A percentile compares a stretch with the other conserved stretches of the same genome.
These are phyloP conservation scores for Orchesellides sinensis DNA, from an alignment of 2,888 invertebrate genomes.

Conservation along the genomic window DNA sequence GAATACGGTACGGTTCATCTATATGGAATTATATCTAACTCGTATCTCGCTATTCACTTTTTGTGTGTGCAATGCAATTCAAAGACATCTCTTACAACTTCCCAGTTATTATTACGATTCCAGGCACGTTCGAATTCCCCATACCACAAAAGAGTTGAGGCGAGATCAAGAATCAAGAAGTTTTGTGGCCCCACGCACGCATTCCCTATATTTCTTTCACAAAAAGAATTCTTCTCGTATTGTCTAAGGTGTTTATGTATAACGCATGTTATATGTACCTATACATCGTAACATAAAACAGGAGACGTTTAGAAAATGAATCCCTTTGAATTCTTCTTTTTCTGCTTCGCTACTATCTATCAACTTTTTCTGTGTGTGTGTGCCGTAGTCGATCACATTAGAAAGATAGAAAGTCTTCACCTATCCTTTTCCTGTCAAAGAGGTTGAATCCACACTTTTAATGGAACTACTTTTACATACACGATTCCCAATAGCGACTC, in stretches of 20 bases:
- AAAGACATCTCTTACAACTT: slow-evolving; percentile 63
- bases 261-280: too few relatives aligned
- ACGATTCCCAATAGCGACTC: slow-evolving; percentile 52
- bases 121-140: slow-evolving; percentile 60
- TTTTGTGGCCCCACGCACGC: slow-evolving; percentile 60
- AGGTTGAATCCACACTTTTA: slow-evolving; percentile 56
- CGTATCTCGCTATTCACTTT: too few relatives aligned
- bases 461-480: slow-evolving; percentile 49
- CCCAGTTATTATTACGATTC: slow-evolving; percentile 60
- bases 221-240: too few relatives aligned
- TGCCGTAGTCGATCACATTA: slow-evolving; percentile 35
- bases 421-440: slow-evolving; percentile 54
- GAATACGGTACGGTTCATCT: too few relatives aligned
- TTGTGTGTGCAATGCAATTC: too few relatives aligned
- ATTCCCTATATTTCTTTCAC: too few relatives aligned
- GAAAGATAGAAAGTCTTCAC: slow-evolving; percentile 34
- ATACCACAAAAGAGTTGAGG: slow-evolving; percentile 66
- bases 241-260: too few relatives aligned
- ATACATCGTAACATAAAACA: too few relatives aligned
- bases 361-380: not conserved
- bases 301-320: not conserved
- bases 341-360: not conserved
- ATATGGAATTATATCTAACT: too few relatives aligned
- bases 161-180: slow-evolving; percentile 66
- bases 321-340: not conserved